Evolutionary conservation across 2,113 vertebrate genomes (phyloP).

Genomic region (Pipra filicauda): DNA sequence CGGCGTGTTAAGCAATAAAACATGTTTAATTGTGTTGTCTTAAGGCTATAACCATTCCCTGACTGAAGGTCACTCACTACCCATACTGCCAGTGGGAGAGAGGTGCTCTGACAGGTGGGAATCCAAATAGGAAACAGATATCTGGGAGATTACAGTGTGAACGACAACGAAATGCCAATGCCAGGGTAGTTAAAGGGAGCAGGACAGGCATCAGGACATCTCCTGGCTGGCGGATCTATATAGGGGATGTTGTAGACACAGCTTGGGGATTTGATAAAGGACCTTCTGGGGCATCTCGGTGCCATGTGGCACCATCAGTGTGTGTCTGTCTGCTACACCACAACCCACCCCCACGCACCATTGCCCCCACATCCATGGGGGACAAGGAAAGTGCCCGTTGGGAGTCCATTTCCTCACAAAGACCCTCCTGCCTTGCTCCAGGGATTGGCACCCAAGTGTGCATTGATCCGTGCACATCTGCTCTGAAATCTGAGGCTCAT

Average conservation of each 20-base stretch:
- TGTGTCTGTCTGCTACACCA: neutral
- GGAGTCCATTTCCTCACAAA: neutral
- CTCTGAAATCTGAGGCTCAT: neutral
- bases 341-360: neutral
- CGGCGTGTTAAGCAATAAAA: conserved; percentile 12
- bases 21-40: conserved; percentile 49
- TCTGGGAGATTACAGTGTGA: neutral
- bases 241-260: neutral
- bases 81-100: neutral
- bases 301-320: neutral
- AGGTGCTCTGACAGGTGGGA: conserved; percentile 20
- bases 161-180: neutral
- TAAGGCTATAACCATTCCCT: conserved; percentile 10
- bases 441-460: neutral
- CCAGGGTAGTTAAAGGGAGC: neutral
- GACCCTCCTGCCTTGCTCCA: neutral
- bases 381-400: neutral
- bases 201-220: neutral
- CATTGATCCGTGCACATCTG: neutral
- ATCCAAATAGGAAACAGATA: conserved; percentile 6
- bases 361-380: accelerated
- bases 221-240: neutral
- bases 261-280: neutral
- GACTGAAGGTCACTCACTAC: conserved; percentile 28
- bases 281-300: neutral